Base-by-base conservation (phyloP, 2,797 vertebrate species). In the Lacerta agilis region DNA sequence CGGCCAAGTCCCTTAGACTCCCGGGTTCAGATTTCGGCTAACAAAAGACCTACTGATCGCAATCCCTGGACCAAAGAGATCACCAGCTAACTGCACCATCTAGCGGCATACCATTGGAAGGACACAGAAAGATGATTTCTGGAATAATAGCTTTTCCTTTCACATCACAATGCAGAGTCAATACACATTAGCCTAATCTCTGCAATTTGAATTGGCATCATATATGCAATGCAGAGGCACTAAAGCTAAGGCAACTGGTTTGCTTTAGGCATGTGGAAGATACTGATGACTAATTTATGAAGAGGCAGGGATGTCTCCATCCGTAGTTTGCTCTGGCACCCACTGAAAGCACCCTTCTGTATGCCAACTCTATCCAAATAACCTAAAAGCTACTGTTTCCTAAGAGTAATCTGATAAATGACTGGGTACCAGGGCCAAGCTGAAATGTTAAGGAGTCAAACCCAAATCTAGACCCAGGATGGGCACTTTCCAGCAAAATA, bases 31-130 rank as follows among this genome's bases (percentile, higher is more conserved):
- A 92, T 87, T 55, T 55, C 3, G 11, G 8, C n/a, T 76, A 64
- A 20, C 11, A 0, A 6, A 72, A 85, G 33, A 58, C 18, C 0
- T 29, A 18, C 73, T 43, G 27, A 45, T 84, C 20, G 27, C n/a
- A 38, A 15, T 75, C 3, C 0, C 33, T 73, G 61, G 17, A 92
- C 1, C 58, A 58, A 89, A 90, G 29, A 55, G 89, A 61, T 92
- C 90, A 69, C 83, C 89, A 93, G 87, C 87, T 87, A 91, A 94
- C 93, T 88, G 17, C 64, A 78, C 97, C 97, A 97, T 95, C 97
- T 97, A 90, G 96, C 94, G 97, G 88, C 84, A 38, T 89, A 33
- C 0, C 0, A 6, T 0, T 20, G 85, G 86, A 95, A 92, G 58
- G 87, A 90, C 76, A 84, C 10, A 41, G 73, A 64, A 64, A 1